A percentile compares a stretch with the other conserved stretches of the same genome.
Evolutionary conservation across 2,888 invertebrate genomes (phyloP).

Genomic region (Drosophila infuscata): DNA sequence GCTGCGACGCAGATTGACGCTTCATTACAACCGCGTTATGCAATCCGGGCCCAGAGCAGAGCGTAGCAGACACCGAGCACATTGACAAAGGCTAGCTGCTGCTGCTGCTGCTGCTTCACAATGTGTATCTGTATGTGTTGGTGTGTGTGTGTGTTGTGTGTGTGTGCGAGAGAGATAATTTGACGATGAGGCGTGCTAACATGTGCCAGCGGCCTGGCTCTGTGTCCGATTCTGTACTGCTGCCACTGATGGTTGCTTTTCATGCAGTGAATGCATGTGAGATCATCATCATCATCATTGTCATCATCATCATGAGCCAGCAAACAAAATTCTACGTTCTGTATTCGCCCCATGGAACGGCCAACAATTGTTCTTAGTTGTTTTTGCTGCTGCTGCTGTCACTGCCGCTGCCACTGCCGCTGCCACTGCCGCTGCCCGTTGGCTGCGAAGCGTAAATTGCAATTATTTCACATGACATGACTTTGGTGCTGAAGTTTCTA

Average conservation of each 20-base stretch:
- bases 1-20: conserved; percentile 76
- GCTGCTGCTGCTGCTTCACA: neutral
- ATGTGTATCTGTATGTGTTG: neutral
- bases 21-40: conserved; percentile 71
- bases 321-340: conserved; percentile 66
- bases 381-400: conserved; percentile 15
- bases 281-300: conserved; percentile 58
- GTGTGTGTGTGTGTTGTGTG: neutral
- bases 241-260: conserved; percentile 61
- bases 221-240: conserved; percentile 47
- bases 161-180: conserved; percentile 57
- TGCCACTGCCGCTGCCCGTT: conserved; percentile 42
- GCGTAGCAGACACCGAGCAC: conserved; percentile 8
- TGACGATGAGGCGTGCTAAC: conserved; percentile 59
- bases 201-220: conserved; percentile 52
- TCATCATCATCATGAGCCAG: conserved; percentile 8
- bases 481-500: conserved; percentile 50
- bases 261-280: conserved; percentile 76
- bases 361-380: conserved; percentile 39
- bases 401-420: conserved; percentile 7
- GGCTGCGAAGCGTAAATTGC: conserved; percentile 74
- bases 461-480: conserved; percentile 79
- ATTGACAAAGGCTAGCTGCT: conserved; percentile 7
- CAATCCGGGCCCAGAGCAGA: conserved; percentile 55
- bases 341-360: conserved; percentile 70